phyloP scores from a whole-genome alignment of 1,140 invertebrate species.

The Ceratitis capitata region DNA sequence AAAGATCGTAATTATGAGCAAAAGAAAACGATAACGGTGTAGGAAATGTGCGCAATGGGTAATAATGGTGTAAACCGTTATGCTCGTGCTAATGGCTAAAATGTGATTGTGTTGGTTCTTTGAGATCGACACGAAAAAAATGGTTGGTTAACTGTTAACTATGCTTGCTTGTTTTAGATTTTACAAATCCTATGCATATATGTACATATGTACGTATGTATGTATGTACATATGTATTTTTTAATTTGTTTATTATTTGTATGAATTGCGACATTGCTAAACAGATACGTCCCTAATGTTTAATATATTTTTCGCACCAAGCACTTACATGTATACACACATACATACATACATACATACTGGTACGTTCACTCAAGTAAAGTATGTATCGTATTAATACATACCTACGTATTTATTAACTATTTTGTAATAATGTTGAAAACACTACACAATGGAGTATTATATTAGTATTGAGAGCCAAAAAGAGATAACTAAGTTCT shows the following conservation, averaged over 20 bases:
- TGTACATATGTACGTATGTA: no score
- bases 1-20: slow-evolving; percentile 53
- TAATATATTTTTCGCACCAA: background rate
- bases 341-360: background rate
- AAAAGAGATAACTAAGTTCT: background rate
- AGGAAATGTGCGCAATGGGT: background rate
- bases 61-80: background rate
- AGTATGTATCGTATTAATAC: background rate
- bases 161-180: background rate
- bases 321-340: background rate
- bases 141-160: slow-evolving; percentile 21
- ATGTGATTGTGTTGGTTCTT: background rate
- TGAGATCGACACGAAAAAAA: background rate
- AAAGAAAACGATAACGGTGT: slow-evolving; percentile 43
- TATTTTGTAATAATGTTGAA: background rate
- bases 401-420: background rate
- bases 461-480: background rate
- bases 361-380: background rate
- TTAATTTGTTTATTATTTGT: background rate
- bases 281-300: background rate
- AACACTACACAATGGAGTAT: background rate
- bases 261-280: background rate
- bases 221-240: no score
- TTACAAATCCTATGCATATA: background rate
- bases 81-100: background rate